These are phyloP conservation scores for Myopa testacea DNA, from an alignment of 2,888 invertebrate genomes.

Conservation along the genomic window DNA sequence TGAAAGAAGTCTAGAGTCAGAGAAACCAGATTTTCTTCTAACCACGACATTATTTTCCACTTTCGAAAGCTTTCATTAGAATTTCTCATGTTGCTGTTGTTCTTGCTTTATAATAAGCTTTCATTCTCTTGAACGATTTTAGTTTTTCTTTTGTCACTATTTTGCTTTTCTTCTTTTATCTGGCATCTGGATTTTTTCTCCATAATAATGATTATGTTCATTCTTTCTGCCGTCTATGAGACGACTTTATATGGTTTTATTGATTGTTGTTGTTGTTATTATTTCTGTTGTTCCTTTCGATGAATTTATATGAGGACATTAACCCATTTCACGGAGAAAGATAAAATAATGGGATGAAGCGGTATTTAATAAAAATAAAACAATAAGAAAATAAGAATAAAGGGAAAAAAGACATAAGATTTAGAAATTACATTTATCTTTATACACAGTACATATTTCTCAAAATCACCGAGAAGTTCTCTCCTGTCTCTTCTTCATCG, in stretches of 20 bases:
- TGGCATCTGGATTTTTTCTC: neutral
- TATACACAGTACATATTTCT: too few relatives aligned
- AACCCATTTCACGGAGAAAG: conserved; percentile 26
- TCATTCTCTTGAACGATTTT: neutral
- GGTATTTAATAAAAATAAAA: too few relatives aligned
- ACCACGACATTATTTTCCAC: neutral
- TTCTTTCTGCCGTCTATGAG: neutral
- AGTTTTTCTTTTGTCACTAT: neutral
- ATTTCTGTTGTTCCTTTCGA: neutral
- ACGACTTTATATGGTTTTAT: neutral
- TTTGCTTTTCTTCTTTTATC: neutral
- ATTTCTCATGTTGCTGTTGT: neutral
- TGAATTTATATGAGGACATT: conserved; percentile 40
- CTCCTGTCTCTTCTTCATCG: too few relatives aligned
- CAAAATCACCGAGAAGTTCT: too few relatives aligned
- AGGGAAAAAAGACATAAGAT: too few relatives aligned
- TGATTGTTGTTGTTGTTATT: neutral
- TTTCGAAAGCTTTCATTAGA: neutral
- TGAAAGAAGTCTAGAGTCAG: neutral
- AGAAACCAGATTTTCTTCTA: neutral
- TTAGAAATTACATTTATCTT: too few relatives aligned
- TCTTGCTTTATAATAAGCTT: neutral
- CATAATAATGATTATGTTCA: neutral
- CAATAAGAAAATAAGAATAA: too few relatives aligned
- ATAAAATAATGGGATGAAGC: neutral